These are phyloP conservation scores for Ceratina australensis DNA, from an alignment of 1,140 invertebrate species.

Conservation along the genomic window DNA sequence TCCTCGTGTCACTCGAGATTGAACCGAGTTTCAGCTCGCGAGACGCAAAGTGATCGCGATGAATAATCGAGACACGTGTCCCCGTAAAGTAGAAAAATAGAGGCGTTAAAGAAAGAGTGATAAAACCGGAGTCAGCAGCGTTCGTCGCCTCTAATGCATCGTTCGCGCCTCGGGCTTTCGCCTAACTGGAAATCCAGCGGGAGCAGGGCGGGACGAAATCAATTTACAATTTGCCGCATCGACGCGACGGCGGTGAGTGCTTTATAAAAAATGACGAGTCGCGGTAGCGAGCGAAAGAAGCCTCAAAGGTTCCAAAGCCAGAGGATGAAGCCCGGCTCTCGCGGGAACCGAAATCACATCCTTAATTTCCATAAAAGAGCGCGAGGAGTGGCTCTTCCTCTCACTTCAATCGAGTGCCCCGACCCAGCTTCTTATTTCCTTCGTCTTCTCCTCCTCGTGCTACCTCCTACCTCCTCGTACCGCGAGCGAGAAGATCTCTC, in stretches of 20 bases:
- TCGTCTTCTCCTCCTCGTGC: background rate
- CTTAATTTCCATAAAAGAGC: conserved; percentile 70
- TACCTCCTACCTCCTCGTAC: background rate
- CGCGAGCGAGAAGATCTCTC: conserved; percentile 28
- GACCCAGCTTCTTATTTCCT: background rate
- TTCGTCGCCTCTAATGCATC: background rate
- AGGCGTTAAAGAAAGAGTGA: no score
- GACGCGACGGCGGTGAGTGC: conserved; percentile 27
- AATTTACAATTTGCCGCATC: conserved; percentile 43
- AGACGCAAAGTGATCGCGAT: no score
- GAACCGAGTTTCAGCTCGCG: no score
- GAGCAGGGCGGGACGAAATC: background rate
- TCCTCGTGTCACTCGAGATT: no score
- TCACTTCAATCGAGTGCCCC: conserved; percentile 29
- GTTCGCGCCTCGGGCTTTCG: background rate
- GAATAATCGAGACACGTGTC: no score
- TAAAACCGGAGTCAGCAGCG: background rate
- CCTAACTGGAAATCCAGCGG: background rate
- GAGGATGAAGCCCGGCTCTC: conserved; percentile 45
- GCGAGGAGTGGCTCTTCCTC: conserved; percentile 23
- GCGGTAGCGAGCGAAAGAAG: conserved; percentile 25
- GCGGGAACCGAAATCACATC: conserved; percentile 64
- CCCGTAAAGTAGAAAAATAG: no score
- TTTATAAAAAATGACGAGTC: conserved; percentile 41
- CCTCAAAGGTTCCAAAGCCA: conserved; percentile 21